A percentile compares a stretch with the other conserved stretches of the same genome.
phyloP scores from a whole-genome alignment of 2,113 vertebrate genomes.

The Cavia aperea region DNA sequence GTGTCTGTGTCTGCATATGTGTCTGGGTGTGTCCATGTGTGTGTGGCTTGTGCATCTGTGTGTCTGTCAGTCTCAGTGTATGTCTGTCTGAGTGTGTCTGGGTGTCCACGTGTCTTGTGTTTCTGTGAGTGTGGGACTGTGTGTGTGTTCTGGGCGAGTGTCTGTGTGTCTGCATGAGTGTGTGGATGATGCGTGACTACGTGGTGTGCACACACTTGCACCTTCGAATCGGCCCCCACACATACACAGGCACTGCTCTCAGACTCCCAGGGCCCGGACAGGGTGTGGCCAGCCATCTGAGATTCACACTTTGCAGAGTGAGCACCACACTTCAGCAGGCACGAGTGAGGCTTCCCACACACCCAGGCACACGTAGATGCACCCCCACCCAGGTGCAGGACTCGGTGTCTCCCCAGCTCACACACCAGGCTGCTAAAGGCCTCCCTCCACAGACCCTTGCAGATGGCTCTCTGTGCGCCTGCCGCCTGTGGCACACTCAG shows the following conservation, averaged over 20 bases:
- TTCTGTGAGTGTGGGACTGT: not conserved
- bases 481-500: not conserved
- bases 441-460: not conserved
- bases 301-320: not conserved
- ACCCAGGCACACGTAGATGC: not conserved
- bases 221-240: not conserved
- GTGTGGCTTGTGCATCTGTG: not conserved
- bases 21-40: not conserved
- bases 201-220: not conserved
- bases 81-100: not conserved
- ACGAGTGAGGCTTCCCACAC: not conserved
- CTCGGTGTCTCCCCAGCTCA: not conserved
- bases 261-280: not conserved
- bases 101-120: not conserved
- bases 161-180: not conserved
- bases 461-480: fast-evolving
- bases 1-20: not conserved
- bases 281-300: not conserved
- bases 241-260: not conserved
- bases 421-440: not conserved
- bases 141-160: not conserved
- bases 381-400: not conserved
- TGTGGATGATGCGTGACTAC: not conserved
- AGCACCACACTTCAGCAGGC: too few species aligned
- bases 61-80: not conserved